Evolutionary conservation across 2,113 vertebrate genomes (phyloP).

Genomic region (Shinisaurus crocodilurus): DNA sequence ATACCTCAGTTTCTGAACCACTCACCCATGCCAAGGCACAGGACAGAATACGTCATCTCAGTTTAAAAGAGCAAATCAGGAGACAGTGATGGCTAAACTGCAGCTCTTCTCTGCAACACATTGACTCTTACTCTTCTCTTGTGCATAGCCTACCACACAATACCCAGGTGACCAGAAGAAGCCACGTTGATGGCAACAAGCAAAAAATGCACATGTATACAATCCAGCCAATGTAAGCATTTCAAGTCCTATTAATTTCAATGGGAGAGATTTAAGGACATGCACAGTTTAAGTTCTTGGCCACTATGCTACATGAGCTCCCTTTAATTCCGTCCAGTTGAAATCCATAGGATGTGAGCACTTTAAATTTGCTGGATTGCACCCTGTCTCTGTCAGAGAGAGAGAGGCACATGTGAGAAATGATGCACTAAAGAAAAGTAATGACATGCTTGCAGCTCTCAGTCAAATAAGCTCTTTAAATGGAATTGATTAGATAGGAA

Average conservation of each 20-base stretch:
- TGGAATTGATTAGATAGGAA: not conserved
- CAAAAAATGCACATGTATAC: not conserved
- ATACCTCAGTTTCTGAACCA: not conserved
- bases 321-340: not conserved
- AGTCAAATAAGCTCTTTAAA: not conserved
- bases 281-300: not conserved
- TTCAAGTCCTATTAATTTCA: not conserved
- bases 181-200: not conserved
- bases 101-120: not conserved
- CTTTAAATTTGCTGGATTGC: too few species aligned
- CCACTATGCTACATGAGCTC: not conserved
- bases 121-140: not conserved
- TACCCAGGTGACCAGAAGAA: not conserved
- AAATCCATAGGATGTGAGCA: too few species aligned
- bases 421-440: not conserved
- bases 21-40: not conserved
- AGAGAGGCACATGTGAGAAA: not conserved
- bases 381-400: not conserved
- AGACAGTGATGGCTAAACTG: not conserved
- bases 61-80: not conserved
- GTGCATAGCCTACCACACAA: not conserved
- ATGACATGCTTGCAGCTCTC: not conserved
- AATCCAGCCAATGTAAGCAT: not conserved
- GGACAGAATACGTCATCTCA: not conserved
- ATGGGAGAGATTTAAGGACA: not conserved